Evolutionary conservation across 2,888 invertebrate species (phyloP), one percentile per base, ranked within the genome.

Genomic region (Eudasyphora cyanicolor): DNA sequence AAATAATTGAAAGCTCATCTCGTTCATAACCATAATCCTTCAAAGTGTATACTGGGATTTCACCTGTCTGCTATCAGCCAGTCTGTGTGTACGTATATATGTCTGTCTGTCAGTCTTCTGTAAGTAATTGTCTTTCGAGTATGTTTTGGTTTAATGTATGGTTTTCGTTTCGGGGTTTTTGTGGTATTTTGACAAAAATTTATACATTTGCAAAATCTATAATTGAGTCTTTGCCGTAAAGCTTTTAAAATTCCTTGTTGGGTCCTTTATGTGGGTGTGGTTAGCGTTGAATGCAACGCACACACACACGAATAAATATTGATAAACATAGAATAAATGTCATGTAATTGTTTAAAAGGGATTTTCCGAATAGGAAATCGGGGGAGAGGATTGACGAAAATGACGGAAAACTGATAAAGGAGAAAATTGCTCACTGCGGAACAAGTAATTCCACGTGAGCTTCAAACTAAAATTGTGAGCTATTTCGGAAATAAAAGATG

Each of bases 181-280:
- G 83, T 75, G 83, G 83, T 78, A 64, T 75, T 80, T 77, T 77
- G 79, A 77, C 80, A 78, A 78, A 78, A 78, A 49, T 78, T 51
- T 64, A 76, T 64, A 74, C 49, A 67, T 57, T 71, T 71, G 74
- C 45, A 64, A 78, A 77, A 80, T 80, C 57, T 78, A 60, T 75
- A 80, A 83, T 67, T 80, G 71, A 71, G 60, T 70, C 62, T 80
- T 77, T 78, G 38, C 35, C 10, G 42, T 17, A 67, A 67, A 67
- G 8, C 38, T 35, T 42, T 67, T 67, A 38, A 67, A 19, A 42
- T 24, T 7, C 24, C 21, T 24, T 17, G 38, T 7, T 32, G 19
- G 64, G n/a, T 2, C n/a, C 57, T 24, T 21, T 35, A 35, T 51
- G 51, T 21, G 17, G n/a, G n/a, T 19, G 12, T 51, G 21, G 21